Evolutionary conservation across 2,888 invertebrate genomes (phyloP), one percentile per base, ranked within the genome.

Genomic region (Acrobasis consociella): DNA sequence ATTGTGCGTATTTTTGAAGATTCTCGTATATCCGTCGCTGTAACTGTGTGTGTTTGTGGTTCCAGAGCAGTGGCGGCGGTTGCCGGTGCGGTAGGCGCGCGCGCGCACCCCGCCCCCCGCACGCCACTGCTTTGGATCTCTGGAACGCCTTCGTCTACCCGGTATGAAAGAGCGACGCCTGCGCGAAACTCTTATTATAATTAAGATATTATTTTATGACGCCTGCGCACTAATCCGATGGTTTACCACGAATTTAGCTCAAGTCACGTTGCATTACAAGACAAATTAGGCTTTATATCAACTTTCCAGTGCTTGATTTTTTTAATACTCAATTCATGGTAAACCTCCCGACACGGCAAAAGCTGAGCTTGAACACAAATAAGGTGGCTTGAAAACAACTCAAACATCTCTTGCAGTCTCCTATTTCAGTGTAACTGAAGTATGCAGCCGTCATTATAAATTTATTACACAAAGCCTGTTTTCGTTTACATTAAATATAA

Each of bases 71-170:
- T 93, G 93, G 92, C 93, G 93, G 92, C 91, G 92, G 91, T 84
- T 93, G 93, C 86, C 92, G 88, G 84, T 93, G 92, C 87, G 88
- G 87, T 80, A 87, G 91, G 85, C 91, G 93, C 89, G 91, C 93
- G 87, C 94, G 94, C 93, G 92, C 93, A 85, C 91, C 94, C 93
- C 94, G 93, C 92, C 94, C 94, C 91, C 94, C 94, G 94, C 94
- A 94, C 94, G 94, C 94, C 94, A 93, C 94, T 94, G 94, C 94
- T 93, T 93, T 93, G 93, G 93, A 93, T 86, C 90, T 91, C 82
- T 94, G 94, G 94, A 94, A 94, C 93, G 94, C 94, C 93, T 93
- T 93, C 91, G 93, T 93, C 83, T 91, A 94, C 88, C 94, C 94
- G 94, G 94, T 95, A 94, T 94, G 94, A 82, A 78, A 80, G 89